Conservation (phyloP, 2,797 vertebrate genomes). For the Coregonus suidteri region DNA sequence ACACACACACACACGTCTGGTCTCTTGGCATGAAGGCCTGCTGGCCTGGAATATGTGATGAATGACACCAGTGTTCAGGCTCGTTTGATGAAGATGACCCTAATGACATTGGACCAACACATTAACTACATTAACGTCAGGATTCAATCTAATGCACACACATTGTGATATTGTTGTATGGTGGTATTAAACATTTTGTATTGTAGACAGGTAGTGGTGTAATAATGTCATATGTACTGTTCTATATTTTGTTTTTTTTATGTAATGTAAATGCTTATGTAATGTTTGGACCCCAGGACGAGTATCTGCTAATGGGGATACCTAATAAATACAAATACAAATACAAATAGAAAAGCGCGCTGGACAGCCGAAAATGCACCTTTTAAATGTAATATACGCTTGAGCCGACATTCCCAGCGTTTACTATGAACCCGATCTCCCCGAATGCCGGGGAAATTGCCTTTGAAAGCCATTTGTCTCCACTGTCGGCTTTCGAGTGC, state of each 20-base stretch:
- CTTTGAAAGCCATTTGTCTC: neutral
- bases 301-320: too few species aligned
- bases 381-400: neutral
- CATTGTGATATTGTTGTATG: too few species aligned
- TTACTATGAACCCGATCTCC: neutral
- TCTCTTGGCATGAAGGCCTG: neutral
- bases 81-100: constrained; percentile 1
- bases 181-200: too few species aligned
- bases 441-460: too few species aligned
- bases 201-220: too few species aligned
- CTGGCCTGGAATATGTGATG: constrained; percentile 9
- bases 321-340: too few species aligned
- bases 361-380: neutral
- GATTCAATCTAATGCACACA: neutral
- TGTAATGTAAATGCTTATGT: too few species aligned
- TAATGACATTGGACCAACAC: constrained; percentile 21
- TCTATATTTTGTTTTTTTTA: too few species aligned
- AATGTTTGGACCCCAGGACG: too few species aligned
- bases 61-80: constrained; percentile 30
- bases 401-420: neutral
- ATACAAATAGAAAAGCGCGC: neutral
- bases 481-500: too few species aligned
- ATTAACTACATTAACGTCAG: constrained; percentile 20
- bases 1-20: neutral
- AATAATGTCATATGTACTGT: too few species aligned